phyloP scores from a whole-genome alignment of 2,888 invertebrate species.

The Oscheius myriophilus region DNA sequence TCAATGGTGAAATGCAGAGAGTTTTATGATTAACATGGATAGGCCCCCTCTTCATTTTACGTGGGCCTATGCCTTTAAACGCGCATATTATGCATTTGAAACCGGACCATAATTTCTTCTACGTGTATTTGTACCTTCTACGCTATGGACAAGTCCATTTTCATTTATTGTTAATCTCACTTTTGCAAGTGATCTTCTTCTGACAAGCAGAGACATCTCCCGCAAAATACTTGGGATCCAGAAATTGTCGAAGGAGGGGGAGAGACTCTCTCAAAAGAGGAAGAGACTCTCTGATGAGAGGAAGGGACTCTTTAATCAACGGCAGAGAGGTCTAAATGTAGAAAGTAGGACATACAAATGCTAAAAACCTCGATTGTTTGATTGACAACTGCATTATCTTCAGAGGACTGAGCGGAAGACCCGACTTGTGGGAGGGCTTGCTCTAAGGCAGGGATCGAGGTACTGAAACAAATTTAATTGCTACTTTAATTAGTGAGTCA shows the following conservation, averaged over 20 bases:
- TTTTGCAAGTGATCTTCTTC: conserved; percentile 41
- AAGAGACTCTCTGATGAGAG: conserved; percentile 47
- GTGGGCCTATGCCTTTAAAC: no score
- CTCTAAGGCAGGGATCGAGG: neutral
- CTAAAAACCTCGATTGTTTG: conserved; percentile 3
- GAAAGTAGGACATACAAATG: neutral
- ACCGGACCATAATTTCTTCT: no score
- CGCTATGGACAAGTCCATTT: no score
- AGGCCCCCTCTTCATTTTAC: no score
- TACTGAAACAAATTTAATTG: neutral
- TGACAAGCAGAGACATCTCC: conserved; percentile 34
- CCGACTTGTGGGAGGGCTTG: neutral
- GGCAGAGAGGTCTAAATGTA: conserved; percentile 38
- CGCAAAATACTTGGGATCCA: conserved; percentile 33
- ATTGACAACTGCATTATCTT: conserved; percentile 14
- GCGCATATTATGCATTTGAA: no score
- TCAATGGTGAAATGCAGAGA: no score
- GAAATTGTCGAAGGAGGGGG: conserved; percentile 40
- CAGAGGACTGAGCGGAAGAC: neutral
- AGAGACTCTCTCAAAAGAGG: conserved; percentile 46
- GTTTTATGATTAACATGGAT: no score
- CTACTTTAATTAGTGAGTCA: neutral
- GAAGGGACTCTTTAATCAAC: conserved; percentile 47
- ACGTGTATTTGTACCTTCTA: no score
- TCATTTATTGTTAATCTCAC: conserved; percentile 6